Evolutionary conservation across 2,113 vertebrate species (phyloP).

Genomic region (Chloropsis cyanopogon): DNA sequence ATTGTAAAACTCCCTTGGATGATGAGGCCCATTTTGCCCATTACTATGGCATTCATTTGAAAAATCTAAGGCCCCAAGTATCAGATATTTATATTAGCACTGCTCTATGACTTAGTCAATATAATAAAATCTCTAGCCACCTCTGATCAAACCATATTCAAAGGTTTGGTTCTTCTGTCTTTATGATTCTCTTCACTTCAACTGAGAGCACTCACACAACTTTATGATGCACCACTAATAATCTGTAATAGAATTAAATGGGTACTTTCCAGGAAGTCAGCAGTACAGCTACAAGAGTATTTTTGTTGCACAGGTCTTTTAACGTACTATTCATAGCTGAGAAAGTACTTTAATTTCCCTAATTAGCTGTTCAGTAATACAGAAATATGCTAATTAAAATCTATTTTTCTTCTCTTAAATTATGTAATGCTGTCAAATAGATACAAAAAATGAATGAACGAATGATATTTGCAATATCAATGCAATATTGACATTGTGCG

Average conservation of each 20-base stretch:
- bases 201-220: neutral
- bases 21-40: neutral
- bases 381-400: constrained; percentile 16
- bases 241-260: constrained; percentile 7
- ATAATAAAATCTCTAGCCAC: neutral
- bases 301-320: neutral
- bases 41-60: neutral
- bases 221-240: constrained; percentile 7
- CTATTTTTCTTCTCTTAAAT: constrained; percentile 7
- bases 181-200: neutral
- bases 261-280: neutral
- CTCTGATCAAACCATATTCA: neutral
- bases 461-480: neutral
- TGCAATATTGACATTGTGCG: neutral
- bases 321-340: neutral
- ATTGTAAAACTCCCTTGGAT: neutral
- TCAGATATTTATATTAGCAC: neutral
- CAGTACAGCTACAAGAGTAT: neutral
- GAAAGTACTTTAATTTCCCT: constrained; percentile 19
- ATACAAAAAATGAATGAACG: neutral
- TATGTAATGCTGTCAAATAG: neutral
- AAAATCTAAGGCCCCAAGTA: neutral
- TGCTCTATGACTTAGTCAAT: neutral
- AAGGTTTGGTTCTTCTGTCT: neutral
- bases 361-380: neutral